Evolutionary conservation across 2,888 invertebrate genomes (phyloP).

Genomic region (Eudemis profundana): DNA sequence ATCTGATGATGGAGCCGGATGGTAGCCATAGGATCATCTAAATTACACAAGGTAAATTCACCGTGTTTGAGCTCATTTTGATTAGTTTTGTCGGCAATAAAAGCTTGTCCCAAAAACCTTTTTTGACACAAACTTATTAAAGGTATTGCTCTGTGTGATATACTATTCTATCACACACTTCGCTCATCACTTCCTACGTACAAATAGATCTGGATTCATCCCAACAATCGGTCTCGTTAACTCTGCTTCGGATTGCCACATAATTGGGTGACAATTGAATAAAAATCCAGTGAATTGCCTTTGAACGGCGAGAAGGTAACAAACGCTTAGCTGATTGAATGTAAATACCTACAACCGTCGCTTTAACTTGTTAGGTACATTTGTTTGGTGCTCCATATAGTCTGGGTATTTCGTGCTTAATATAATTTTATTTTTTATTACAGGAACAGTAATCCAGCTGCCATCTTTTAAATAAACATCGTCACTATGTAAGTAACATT

Average conservation of each 20-base stretch:
- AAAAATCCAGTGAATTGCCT: slow-evolving; percentile 25
- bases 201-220: background rate
- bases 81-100: too few relatives aligned
- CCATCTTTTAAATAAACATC: too few relatives aligned
- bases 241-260: background rate
- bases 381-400: too few relatives aligned
- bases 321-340: slow-evolving; percentile 10
- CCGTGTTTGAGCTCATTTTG: too few relatives aligned
- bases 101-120: too few relatives aligned
- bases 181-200: background rate
- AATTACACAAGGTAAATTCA: too few relatives aligned
- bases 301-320: slow-evolving; percentile 11
- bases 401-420: background rate
- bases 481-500: background rate
- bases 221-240: slow-evolving; percentile 28
- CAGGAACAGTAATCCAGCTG: background rate
- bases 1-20: too few relatives aligned
- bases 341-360: background rate
- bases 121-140: too few relatives aligned
- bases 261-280: slow-evolving; percentile 30
- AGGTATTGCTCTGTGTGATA: too few relatives aligned
- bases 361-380: too few relatives aligned
- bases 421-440: slow-evolving; percentile 3
- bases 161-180: too few relatives aligned
- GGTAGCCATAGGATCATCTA: too few relatives aligned